A percentile compares a stretch with the other conserved stretches of the same genome.
phyloP scores from a whole-genome alignment of 2,888 invertebrate species.

The Mimumesa dahlbomi region DNA sequence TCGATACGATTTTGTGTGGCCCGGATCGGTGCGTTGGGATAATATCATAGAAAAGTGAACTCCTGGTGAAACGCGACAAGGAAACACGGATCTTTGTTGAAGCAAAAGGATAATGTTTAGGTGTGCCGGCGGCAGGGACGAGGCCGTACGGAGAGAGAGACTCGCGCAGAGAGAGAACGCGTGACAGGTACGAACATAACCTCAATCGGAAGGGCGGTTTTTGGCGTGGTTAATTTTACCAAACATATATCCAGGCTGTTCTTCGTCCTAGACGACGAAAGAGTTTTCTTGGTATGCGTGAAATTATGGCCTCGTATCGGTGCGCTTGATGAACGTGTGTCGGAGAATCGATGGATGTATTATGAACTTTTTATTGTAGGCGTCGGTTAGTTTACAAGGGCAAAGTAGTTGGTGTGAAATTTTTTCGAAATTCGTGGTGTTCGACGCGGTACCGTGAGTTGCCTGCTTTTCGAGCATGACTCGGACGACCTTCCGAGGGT shows the following conservation, averaged over 20 bases:
- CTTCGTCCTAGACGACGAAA: background rate
- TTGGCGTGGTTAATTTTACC: too few species aligned
- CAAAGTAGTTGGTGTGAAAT: conserved; percentile 1
- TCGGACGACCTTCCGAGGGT: conserved; percentile 39
- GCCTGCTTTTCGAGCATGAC: conserved; percentile 14
- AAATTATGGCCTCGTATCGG: background rate
- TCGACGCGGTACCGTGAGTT: background rate
- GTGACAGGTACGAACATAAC: conserved; percentile 64
- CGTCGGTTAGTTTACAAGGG: conserved; percentile 10
- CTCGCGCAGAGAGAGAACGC: conserved; percentile 53
- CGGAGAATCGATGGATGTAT: too few species aligned
- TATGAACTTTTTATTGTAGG: conserved; percentile 35
- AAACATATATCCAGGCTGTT: too few species aligned
- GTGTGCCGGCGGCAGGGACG: conserved; percentile 48
- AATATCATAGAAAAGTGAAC: conserved; percentile 31
- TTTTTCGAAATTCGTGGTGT: background rate
- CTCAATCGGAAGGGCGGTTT: too few species aligned
- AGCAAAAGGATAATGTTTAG: conserved; percentile 57
- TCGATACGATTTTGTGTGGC: conserved; percentile 46
- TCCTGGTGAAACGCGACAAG: conserved; percentile 27
- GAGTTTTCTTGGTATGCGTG: background rate
- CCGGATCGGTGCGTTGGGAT: conserved; percentile 13
- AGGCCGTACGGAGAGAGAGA: conserved; percentile 53
- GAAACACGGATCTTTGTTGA: conserved; percentile 2
- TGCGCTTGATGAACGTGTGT: too few species aligned